phyloP scores from a whole-genome alignment of 2,888 invertebrate genomes.

The Tetanocera ferruginea region DNA sequence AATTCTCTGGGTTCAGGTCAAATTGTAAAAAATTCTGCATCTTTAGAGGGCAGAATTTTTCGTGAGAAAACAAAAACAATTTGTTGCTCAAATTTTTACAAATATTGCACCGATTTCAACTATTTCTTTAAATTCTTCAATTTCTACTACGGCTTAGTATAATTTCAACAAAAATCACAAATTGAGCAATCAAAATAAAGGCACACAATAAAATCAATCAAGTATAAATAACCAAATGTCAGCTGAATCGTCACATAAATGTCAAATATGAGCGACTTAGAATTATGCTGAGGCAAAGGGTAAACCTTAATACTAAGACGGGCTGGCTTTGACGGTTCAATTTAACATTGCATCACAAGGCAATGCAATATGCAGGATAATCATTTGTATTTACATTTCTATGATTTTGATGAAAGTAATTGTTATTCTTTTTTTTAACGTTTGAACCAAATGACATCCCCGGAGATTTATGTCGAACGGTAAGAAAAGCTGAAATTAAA shows the following conservation, averaged over 20 bases:
- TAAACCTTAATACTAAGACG: neutral
- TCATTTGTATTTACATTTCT: conserved; percentile 28
- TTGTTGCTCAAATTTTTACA: neutral
- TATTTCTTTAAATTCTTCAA: no score
- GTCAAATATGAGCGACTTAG: conserved; percentile 11
- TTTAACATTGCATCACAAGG: neutral
- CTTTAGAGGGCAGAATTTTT: no score
- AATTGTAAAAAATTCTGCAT: no score
- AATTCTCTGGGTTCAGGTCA: no score
- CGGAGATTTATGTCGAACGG: conserved; percentile 29
- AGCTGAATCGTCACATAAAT: conserved; percentile 12
- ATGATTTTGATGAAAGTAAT: neutral
- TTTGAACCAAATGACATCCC: conserved; percentile 22
- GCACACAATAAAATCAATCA: conserved; percentile 13
- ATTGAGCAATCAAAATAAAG: neutral
- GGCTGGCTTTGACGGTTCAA: neutral
- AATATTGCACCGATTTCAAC: neutral
- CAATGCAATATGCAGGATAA: conserved; percentile 21
- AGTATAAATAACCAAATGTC: conserved; percentile 20
- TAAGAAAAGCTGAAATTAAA: neutral
- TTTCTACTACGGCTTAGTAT: neutral
- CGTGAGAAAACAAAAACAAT: no score
- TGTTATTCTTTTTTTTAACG: neutral
- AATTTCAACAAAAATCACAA: neutral
- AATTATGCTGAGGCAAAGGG: neutral